phyloP scores from a whole-genome alignment of 2,797 vertebrate species.

The Chromis chromis region DNA sequence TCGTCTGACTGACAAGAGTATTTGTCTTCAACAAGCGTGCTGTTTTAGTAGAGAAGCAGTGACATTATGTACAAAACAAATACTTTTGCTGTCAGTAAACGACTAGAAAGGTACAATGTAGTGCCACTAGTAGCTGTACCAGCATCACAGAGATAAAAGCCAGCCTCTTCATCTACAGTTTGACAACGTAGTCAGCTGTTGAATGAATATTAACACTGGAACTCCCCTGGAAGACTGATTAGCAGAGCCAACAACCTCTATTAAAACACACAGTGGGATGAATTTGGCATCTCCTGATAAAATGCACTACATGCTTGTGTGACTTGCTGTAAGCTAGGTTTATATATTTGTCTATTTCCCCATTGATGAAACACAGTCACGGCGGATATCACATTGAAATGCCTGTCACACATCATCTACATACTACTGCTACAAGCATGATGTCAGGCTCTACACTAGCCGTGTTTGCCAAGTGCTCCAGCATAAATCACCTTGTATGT shows the following conservation, averaged over 20 bases:
- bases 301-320: too few species aligned
- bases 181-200: neutral
- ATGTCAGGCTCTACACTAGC: neutral
- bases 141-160: neutral
- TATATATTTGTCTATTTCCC: neutral
- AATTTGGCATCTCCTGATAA: too few species aligned
- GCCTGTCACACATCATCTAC: neutral
- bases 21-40: neutral
- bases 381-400: conserved; percentile 1
- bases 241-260: neutral
- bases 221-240: neutral
- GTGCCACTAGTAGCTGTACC: neutral
- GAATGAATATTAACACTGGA: neutral
- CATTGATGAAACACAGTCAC: neutral
- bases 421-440: neutral
- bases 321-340: neutral
- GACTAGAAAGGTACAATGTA: too few species aligned
- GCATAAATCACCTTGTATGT: too few species aligned
- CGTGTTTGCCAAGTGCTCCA: neutral
- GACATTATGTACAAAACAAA: too few species aligned
- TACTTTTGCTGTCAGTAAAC: neutral
- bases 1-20: neutral
- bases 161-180: neutral
- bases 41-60: neutral
- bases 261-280: neutral